Evolutionary conservation across 1,140 invertebrate genomes (phyloP).

Genomic region (Drosophila sturtevanti): DNA sequence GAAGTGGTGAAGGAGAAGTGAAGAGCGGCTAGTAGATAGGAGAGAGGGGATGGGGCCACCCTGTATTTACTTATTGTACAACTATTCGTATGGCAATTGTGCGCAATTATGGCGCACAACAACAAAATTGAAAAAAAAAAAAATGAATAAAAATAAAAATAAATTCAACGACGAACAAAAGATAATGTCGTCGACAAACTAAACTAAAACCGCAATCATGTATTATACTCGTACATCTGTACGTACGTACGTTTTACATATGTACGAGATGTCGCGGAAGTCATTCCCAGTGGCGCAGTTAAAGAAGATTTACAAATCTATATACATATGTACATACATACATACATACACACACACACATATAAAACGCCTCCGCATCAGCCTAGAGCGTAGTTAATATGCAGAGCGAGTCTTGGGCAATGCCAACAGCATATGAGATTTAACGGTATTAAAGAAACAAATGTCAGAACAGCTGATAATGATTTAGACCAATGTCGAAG

Average conservation of each 20-base stretch:
- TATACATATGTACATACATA: no score
- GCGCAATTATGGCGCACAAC: slow-evolving; percentile 64
- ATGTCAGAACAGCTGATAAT: slow-evolving; percentile 4
- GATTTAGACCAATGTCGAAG: neutral
- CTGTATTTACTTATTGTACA: slow-evolving; percentile 47
- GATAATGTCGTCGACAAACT: slow-evolving; percentile 55
- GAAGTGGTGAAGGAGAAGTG: slow-evolving; percentile 20
- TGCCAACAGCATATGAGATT: slow-evolving; percentile 10
- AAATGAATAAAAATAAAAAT: neutral
- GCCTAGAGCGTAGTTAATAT: slow-evolving; percentile 12
- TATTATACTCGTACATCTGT: slow-evolving; percentile 31
- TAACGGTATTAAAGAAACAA: neutral
- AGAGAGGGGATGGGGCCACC: slow-evolving; percentile 30
- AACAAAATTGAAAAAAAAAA: slow-evolving; percentile 50
- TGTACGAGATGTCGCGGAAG: slow-evolving; percentile 50
- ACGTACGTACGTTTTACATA: slow-evolving; percentile 26
- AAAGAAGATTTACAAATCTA: slow-evolving; percentile 15
- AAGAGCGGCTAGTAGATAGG: slow-evolving; percentile 25
- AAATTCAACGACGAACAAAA: slow-evolving; percentile 38
- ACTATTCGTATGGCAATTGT: slow-evolving; percentile 52
- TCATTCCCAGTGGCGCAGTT: slow-evolving; percentile 38
- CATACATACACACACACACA: no score
- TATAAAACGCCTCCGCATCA: slow-evolving; percentile 22
- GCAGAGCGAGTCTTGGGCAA: slow-evolving; percentile 8
- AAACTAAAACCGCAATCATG: slow-evolving; percentile 44